Evolutionary conservation across 2,797 vertebrate species (phyloP).

Genomic region (Astyanax mexicanus): DNA sequence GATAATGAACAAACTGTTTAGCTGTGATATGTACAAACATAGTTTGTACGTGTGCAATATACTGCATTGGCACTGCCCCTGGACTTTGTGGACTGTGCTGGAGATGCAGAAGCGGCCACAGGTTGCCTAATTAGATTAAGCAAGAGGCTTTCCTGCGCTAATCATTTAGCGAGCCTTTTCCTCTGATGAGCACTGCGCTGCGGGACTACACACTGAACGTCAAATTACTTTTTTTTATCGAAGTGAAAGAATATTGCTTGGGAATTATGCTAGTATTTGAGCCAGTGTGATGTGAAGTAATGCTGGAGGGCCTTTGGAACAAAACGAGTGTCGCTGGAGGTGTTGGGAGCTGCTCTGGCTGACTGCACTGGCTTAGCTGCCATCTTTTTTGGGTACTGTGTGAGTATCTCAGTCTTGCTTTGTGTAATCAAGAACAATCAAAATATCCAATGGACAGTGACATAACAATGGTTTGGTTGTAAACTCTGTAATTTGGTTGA

Average conservation of each 20-base stretch:
- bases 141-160: conserved; percentile 89
- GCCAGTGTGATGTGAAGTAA: conserved; percentile 19
- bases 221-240: conserved; percentile 68
- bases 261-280: conserved; percentile 46
- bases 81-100: conserved; percentile 40
- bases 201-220: conserved; percentile 79
- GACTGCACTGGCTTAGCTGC: conserved; percentile 47
- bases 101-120: conserved; percentile 64
- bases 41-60: background rate
- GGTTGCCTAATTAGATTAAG: conserved; percentile 93
- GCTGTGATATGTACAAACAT: background rate
- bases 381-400: conserved; percentile 41
- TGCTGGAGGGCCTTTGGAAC: conserved; percentile 62
- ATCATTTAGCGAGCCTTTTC: conserved; percentile 86
- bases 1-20: background rate
- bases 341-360: conserved; percentile 55
- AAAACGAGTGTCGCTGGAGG: conserved; percentile 48
- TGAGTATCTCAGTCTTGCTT: conserved; percentile 61
- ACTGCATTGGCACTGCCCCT: conserved; percentile 7
- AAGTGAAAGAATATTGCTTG: conserved; percentile 55
- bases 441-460: background rate
- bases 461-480: background rate
- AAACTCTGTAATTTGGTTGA: background rate
- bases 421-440: background rate
- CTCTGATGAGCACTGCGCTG: conserved; percentile 71